phyloP scores from a whole-genome alignment of 2,888 invertebrate species.

The Sphecodes monilicornis region DNA sequence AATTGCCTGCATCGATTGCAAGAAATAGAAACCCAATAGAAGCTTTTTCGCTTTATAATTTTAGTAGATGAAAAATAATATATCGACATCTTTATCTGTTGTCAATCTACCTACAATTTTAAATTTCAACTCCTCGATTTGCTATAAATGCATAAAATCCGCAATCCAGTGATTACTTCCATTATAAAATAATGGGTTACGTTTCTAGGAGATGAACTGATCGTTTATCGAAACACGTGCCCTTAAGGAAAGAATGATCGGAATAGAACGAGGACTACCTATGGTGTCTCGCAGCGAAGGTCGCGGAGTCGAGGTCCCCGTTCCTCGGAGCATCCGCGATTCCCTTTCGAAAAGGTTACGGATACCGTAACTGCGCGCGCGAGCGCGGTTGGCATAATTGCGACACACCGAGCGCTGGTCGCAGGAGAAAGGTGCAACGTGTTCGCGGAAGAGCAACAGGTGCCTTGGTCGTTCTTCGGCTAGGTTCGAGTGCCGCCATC shows the following conservation, averaged over 20 bases:
- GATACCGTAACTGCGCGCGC: background rate
- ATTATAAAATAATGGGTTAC: background rate
- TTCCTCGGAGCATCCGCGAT: constrained; percentile 11
- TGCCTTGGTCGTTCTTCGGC: constrained; percentile 36
- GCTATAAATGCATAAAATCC: too few species aligned
- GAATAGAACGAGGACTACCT: background rate
- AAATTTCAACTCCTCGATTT: too few species aligned
- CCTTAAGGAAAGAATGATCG: background rate
- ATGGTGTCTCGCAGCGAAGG: background rate
- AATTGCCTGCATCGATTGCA: too few species aligned
- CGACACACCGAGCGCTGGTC: constrained; percentile 42
- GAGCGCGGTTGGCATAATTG: constrained; percentile 48
- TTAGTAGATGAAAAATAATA: too few species aligned
- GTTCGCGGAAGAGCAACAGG: constrained; percentile 50
- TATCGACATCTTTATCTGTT: too few species aligned
- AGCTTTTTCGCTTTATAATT: too few species aligned
- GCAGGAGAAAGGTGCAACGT: constrained; percentile 63
- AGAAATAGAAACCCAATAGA: too few species aligned
- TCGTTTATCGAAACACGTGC: background rate
- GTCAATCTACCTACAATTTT: too few species aligned
- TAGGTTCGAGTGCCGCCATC: constrained; percentile 71
- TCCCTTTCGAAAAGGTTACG: constrained; percentile 61
- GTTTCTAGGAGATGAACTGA: background rate
- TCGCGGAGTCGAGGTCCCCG: background rate
- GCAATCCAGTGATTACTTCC: too few species aligned